Evolutionary conservation across 2,797 vertebrate species (phyloP).

Genomic region (Nasua narica): DNA sequence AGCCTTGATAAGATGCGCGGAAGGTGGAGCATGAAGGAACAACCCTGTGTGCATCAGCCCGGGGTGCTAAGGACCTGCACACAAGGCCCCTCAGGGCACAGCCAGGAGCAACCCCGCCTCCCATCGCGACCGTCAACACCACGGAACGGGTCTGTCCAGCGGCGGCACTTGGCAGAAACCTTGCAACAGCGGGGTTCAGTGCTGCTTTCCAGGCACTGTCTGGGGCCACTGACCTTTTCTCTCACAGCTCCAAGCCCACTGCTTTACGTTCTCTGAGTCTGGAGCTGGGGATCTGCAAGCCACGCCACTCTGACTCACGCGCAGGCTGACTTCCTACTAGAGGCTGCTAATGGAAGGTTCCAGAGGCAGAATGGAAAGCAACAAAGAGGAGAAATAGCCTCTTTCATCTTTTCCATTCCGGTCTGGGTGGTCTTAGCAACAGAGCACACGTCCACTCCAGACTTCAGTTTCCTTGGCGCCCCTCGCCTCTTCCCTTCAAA

Average conservation of each 20-base stretch:
- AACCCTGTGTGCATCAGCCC: background rate
- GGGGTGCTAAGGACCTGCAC: background rate
- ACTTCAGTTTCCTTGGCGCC: no score
- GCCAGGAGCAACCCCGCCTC: background rate
- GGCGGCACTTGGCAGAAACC: background rate
- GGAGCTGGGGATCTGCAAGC: background rate
- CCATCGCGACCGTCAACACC: fast-evolving
- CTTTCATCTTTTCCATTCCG: background rate
- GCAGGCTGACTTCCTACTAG: background rate
- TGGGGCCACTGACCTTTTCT: background rate
- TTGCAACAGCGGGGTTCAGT: background rate
- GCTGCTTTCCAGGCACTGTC: background rate
- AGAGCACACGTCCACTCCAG: background rate
- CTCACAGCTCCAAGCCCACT: background rate
- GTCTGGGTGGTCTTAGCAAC: background rate
- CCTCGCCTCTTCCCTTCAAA: background rate
- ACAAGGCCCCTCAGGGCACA: no score
- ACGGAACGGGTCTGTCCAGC: fast-evolving
- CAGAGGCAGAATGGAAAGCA: background rate
- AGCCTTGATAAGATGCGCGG: background rate
- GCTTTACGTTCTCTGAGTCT: background rate
- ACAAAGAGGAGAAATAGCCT: background rate
- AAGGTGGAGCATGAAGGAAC: background rate
- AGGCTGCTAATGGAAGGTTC: background rate
- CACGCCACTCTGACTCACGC: background rate